A percentile compares a stretch with the other conserved stretches of the same genome.
These are phyloP conservation scores for Stenolophus ochropezus DNA, from an alignment of 2,888 invertebrate genomes.

Conservation along the genomic window DNA sequence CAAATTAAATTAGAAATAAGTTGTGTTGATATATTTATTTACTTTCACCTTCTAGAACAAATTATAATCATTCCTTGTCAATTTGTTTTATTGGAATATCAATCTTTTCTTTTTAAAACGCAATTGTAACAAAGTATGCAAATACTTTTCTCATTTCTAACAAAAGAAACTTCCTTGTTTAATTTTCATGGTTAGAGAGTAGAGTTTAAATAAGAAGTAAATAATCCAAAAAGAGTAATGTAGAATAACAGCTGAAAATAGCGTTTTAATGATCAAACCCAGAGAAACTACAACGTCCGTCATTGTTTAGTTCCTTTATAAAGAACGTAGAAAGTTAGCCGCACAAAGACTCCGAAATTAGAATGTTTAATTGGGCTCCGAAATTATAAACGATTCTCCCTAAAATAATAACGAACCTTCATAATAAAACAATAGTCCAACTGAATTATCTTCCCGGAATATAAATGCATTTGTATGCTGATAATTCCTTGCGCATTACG, in stretches of 20 bases:
- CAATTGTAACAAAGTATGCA: not conserved
- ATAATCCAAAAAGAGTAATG: conserved; percentile 1
- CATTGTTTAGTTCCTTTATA: conserved; percentile 16
- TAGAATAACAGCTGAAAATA: conserved; percentile 14
- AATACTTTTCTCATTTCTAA: not conserved
- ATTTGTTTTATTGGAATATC: no score
- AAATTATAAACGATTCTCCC: conserved; percentile 29
- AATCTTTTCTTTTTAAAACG: no score
- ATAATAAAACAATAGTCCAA: conserved; percentile 28
- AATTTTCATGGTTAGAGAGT: not conserved
- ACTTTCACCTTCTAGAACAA: no score
- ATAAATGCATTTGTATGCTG: conserved; percentile 13
- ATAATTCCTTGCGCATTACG: conserved; percentile 18
- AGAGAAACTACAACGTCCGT: conserved; percentile 24
- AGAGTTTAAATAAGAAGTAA: not conserved
- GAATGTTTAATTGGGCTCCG: conserved; percentile 10
- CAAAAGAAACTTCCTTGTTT: not conserved
- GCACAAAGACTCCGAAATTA: conserved; percentile 23
- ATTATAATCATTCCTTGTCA: no score
- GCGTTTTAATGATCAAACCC: conserved; percentile 20
- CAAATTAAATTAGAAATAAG: no score
- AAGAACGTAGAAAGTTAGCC: conserved; percentile 20
- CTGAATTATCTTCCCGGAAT: conserved; percentile 18
- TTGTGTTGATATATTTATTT: no score
- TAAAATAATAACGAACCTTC: conserved; percentile 30